Conservation (phyloP, 2,113 vertebrate species). For the Sander vitreus region DNA sequence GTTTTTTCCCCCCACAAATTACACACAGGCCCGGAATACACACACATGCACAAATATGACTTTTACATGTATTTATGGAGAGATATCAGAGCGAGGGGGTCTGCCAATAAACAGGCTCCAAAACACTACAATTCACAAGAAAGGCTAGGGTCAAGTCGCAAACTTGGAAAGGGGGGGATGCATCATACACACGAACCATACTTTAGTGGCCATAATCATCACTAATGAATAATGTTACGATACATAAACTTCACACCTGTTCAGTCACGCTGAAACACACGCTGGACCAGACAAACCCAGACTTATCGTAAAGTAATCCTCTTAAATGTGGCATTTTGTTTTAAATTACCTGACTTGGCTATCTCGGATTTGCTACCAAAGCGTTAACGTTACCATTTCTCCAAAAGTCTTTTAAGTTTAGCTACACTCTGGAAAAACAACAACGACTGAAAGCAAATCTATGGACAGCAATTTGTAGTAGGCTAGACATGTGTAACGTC, state of each 20-base stretch:
- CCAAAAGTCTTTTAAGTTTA: neutral
- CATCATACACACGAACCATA: no score
- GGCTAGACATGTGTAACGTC: neutral
- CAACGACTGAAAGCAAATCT: neutral
- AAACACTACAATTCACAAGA: neutral
- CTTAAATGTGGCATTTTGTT: constrained; percentile 30
- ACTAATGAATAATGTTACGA: neutral
- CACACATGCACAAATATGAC: no score
- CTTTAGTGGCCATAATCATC: neutral
- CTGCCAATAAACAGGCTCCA: neutral
- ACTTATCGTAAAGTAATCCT: constrained; percentile 38
- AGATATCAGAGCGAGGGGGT: no score
- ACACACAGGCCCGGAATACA: no score
- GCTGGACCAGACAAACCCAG: constrained; percentile 33
- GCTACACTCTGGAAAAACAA: neutral
- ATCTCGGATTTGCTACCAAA: neutral
- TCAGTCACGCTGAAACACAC: constrained; percentile 11
- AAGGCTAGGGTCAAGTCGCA: neutral
- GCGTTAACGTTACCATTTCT: neutral
- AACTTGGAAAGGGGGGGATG: neutral
- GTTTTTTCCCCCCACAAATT: no score
- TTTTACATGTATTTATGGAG: no score
- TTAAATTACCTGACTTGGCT: neutral
- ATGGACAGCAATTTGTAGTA: neutral
- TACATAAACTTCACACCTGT: neutral